Evolutionary conservation across 2,113 vertebrate species (phyloP).

Genomic region (Anarrhichthys ocellatus): DNA sequence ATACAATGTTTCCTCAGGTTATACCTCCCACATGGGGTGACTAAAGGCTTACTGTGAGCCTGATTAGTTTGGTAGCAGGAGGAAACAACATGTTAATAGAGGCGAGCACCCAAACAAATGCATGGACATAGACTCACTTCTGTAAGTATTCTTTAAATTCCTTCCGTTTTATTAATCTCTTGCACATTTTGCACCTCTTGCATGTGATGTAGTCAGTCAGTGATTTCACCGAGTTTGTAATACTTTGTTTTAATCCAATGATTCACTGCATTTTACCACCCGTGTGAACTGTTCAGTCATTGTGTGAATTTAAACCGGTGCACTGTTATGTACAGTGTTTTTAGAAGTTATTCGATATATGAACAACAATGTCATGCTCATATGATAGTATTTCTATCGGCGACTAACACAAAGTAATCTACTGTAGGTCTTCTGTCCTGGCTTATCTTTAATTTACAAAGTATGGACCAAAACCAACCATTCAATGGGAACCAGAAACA

Average conservation of each 20-base stretch:
- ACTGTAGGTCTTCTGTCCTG: not conserved
- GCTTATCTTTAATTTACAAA: constrained; percentile 1
- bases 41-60: constrained; percentile 81
- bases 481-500: not conserved
- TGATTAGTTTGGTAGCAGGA: constrained; percentile 80
- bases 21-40: constrained; percentile 78
- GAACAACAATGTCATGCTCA: not conserved
- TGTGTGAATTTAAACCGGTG: not conserved
- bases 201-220: not conserved
- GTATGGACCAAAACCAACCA: not conserved
- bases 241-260: constrained; percentile 1
- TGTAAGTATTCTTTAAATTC: constrained; percentile 76
- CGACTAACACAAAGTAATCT: not conserved
- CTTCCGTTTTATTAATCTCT: not conserved
- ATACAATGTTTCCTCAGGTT: constrained; percentile 47
- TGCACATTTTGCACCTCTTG: not conserved
- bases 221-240: not conserved
- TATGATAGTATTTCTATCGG: not conserved
- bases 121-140: constrained; percentile 78
- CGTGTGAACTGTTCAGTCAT: not conserved
- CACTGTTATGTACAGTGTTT: not conserved
- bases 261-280: not conserved
- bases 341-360: not conserved
- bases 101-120: constrained; percentile 69
- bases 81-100: constrained; percentile 71